Percentiles rank a stretch among this genome's conserved stretches.
phyloP scores from a whole-genome alignment of 1,140 invertebrate species.

The Elysia chlorotica region DNA sequence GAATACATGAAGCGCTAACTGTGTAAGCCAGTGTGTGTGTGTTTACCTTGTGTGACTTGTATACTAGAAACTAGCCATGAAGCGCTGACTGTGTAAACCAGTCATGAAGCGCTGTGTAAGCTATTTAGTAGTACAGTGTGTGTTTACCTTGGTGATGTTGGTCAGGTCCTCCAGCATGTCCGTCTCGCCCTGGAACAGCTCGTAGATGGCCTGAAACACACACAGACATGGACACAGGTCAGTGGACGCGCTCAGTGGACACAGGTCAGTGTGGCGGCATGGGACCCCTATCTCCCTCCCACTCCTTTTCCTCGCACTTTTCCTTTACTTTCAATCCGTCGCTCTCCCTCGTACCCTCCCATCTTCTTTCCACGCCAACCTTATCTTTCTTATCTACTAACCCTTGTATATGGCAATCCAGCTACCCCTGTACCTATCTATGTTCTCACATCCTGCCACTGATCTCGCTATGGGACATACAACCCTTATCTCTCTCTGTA shows the following conservation, averaged over 20 bases:
- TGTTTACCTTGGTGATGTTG: slow-evolving; percentile 60
- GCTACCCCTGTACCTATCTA: neutral
- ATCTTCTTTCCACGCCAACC: too few species aligned
- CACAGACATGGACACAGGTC: neutral
- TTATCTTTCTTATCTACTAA: too few species aligned
- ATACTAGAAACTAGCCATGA: neutral
- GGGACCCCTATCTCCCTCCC: neutral
- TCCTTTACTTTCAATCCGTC: neutral
- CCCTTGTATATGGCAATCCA: too few species aligned
- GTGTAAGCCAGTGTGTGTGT: neutral
- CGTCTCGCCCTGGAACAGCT: slow-evolving; percentile 67
- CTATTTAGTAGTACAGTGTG: neutral
- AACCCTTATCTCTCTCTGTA: too few species aligned
- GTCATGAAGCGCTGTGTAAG: too few species aligned
- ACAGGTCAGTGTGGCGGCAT: too few species aligned
- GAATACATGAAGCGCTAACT: neutral
- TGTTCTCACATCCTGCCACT: too few species aligned
- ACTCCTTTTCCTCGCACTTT: neutral
- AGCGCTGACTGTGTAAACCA: neutral
- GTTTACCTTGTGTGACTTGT: neutral
- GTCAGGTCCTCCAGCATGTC: slow-evolving; percentile 65
- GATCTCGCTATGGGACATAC: too few species aligned
- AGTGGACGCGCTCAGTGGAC: neutral
- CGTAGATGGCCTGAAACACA: slow-evolving; percentile 62
- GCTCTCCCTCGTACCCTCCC: too few species aligned